A percentile compares a stretch with the other conserved stretches of the same genome.
Evolutionary conservation across 2,113 vertebrate genomes (phyloP).

Genomic region (Nyctereutes procyonoides): DNA sequence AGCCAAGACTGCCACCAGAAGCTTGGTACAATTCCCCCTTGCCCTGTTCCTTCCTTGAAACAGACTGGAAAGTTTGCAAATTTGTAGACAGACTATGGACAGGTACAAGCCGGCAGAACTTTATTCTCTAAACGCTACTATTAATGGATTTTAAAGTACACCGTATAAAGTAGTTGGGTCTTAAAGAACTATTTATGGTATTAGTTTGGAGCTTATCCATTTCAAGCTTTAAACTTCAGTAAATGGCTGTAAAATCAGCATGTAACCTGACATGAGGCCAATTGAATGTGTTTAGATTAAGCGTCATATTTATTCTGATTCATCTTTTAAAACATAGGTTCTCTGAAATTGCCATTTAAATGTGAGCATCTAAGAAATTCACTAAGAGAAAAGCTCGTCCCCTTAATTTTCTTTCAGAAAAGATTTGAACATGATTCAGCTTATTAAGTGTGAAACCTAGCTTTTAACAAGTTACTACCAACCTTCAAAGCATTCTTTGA

Average conservation of each 20-base stretch:
- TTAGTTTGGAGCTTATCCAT: not conserved
- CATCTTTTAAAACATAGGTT: not conserved
- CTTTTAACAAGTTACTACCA: constrained; percentile 3
- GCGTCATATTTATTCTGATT: constrained; percentile 33
- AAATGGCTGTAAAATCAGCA: constrained; percentile 40
- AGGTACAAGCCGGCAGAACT: not conserved
- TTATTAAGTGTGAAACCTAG: constrained; percentile 60
- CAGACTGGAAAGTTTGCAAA: not conserved
- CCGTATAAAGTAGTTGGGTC: not conserved
- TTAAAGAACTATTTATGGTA: not conserved
- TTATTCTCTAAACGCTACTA: constrained; percentile 5
- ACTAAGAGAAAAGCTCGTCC: not conserved
- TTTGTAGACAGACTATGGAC: not conserved
- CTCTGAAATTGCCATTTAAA: constrained; percentile 40
- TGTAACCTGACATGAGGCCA: constrained; percentile 21
- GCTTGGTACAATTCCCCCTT: not conserved
- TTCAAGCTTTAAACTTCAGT: constrained; percentile 30
- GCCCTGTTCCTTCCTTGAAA: not conserved
- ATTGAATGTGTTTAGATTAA: not conserved
- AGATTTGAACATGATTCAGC: not conserved
- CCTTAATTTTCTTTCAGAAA: not conserved
- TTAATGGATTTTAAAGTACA: constrained; percentile 14
- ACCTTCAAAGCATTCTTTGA: constrained; percentile 41
- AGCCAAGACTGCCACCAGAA: not conserved
- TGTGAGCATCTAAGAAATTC: constrained; percentile 28